Evolutionary conservation across 2,113 vertebrate genomes (phyloP), one percentile per base, ranked within the genome.

Genomic region (Thymallus thymallus): DNA sequence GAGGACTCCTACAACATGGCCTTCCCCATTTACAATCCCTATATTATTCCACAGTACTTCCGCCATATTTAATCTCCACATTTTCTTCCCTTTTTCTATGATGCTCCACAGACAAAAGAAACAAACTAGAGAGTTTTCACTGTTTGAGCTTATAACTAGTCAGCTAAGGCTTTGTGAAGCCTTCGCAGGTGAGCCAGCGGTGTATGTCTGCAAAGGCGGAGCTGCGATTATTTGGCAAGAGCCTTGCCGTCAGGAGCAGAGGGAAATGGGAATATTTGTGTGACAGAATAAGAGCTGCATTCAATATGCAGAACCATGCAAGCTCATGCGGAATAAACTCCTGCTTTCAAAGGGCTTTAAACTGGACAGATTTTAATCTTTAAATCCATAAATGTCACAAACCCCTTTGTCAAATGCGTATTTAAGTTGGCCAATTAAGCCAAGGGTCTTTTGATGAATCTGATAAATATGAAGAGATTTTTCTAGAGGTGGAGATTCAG

Each of bases 21-120:
- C 81, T 69, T 7, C 56, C 14, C 67, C 76, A 79, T 87, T 84
- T 82, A 78, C 74, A 83, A 82, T 74, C 68, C 56, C 69, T 69
- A 76, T 79, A 76, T 86, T 84, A 84, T 83, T 77, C 70, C 74
- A 73, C 76, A 51, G 70, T 71, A 69, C 51, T 73, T 65, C 65
- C 65, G 78, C 56, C 85, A 77, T 70, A 74, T 84, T 80, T 56
- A 2, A 22, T 72, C 82, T 74, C 77, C 65, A 75, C 71, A 23
- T 67, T 30, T 29, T 18, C 0, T 30, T 65, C 14, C 16, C 24
- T 32, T 23, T 48, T 48, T 48, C 24, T 30, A 3, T 7, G 22
- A 68, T 24, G 48, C 14, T 48, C 24, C 32, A 55, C 62, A 32
- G 51, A 62, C 10, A 66, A 5, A 69, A 29, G 6, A 3, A 71